phyloP scores from a whole-genome alignment of 2,888 invertebrate species.

The Troglohyphantes excavatus region DNA sequence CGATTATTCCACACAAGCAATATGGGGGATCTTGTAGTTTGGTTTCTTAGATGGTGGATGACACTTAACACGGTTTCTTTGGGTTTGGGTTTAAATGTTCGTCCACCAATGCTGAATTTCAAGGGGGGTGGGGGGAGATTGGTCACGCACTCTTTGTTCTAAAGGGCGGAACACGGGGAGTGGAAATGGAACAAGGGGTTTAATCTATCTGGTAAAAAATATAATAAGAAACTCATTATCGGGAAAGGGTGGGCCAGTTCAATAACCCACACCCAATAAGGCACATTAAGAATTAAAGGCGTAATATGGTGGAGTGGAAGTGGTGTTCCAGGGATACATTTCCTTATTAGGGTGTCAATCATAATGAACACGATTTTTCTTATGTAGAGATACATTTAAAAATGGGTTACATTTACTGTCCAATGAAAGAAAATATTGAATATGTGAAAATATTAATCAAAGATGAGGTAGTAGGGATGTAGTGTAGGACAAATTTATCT shows the following conservation, averaged over 20 bases:
- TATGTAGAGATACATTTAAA: not conserved
- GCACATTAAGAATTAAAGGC: slow-evolving; percentile 16
- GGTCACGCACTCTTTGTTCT: slow-evolving; percentile 42
- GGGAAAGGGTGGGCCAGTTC: slow-evolving; percentile 6
- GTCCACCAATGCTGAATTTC: slow-evolving; percentile 10
- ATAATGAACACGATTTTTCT: not conserved
- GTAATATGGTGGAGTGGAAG: not conserved
- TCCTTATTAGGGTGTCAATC: not conserved
- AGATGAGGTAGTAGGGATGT: too few species aligned
- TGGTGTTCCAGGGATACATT: not conserved
- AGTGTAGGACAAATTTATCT: too few species aligned
- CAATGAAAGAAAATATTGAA: too few species aligned
- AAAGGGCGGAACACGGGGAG: slow-evolving; percentile 30
- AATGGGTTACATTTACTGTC: not conserved
- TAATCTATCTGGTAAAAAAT: not conserved
- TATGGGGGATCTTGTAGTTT: not conserved
- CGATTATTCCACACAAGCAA: slow-evolving; percentile 11
- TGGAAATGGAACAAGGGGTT: slow-evolving; percentile 25
- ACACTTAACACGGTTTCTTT: not conserved
- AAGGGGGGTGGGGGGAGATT: not conserved
- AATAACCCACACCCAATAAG: slow-evolving; percentile 2
- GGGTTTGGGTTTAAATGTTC: not conserved
- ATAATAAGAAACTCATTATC: slow-evolving; percentile 39
- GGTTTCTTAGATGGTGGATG: too few species aligned
- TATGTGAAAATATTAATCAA: too few species aligned